These are phyloP conservation scores for Limulus polyphemus DNA, from an alignment of 2,888 invertebrate species.

Conservation along the genomic window DNA sequence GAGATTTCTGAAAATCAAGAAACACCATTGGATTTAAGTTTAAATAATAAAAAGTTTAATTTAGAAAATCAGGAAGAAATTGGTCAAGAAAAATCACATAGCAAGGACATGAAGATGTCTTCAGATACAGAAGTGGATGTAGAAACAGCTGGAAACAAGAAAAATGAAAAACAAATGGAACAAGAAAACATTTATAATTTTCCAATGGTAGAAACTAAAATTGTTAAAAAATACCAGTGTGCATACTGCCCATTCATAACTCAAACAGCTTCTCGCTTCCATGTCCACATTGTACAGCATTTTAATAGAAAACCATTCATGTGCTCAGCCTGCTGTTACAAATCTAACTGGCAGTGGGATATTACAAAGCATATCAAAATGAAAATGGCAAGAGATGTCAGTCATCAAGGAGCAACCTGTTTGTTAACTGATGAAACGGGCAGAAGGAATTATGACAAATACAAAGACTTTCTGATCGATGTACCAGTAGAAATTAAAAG, in stretches of 20 bases:
- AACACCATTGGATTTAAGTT: background rate
- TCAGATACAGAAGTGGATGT: background rate
- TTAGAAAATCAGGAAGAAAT: too few species aligned
- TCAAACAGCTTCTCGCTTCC: slow-evolving; percentile 79
- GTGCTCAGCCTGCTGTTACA: slow-evolving; percentile 83
- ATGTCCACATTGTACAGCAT: slow-evolving; percentile 86
- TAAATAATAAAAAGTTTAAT: too few species aligned
- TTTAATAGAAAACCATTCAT: slow-evolving; percentile 83
- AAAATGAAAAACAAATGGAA: background rate
- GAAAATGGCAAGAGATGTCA: slow-evolving; percentile 63
- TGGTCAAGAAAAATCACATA: too few species aligned
- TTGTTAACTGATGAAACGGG: slow-evolving; percentile 82
- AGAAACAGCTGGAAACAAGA: background rate
- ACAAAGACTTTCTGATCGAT: slow-evolving; percentile 56
- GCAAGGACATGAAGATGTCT: too few species aligned
- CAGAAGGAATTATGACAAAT: slow-evolving; percentile 78
- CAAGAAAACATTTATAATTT: background rate
- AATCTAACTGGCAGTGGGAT: slow-evolving; percentile 95
- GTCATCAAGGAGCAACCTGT: slow-evolving; percentile 56
- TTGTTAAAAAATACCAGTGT: slow-evolving; percentile 66
- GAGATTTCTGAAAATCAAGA: background rate
- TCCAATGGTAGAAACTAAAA: too few species aligned
- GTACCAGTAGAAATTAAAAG: slow-evolving; percentile 2
- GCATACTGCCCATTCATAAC: slow-evolving; percentile 88
- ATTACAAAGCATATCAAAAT: slow-evolving; percentile 88